These are phyloP conservation scores for Listronotus bonariensis DNA, from an alignment of 1,140 invertebrate species.

Conservation along the genomic window DNA sequence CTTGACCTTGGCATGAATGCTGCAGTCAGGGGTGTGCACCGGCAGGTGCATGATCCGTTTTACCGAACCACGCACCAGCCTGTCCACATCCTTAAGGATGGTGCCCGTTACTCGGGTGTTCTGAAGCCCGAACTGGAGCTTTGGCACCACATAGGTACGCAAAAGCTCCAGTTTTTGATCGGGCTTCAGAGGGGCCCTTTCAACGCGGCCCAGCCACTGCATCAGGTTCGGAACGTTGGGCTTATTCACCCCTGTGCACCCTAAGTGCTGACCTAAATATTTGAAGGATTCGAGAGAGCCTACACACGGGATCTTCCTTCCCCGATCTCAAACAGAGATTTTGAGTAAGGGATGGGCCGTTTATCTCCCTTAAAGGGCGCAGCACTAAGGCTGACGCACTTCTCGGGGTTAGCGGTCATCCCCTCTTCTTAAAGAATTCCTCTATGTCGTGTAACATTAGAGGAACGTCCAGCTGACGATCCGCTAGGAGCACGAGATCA, in stretches of 20 bases:
- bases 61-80: conserved; percentile 23
- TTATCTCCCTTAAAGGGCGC: not conserved
- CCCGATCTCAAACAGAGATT: conserved; percentile 27
- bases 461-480: conserved; percentile 35
- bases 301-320: not conserved
- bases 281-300: conserved; percentile 20
- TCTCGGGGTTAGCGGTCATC: not conserved
- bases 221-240: conserved; percentile 24
- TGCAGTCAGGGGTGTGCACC: conserved; percentile 20
- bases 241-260: conserved; percentile 15
- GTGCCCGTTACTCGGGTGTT: conserved; percentile 17
- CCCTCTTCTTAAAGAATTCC: conserved; percentile 3
- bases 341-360: not conserved
- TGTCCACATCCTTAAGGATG: conserved; percentile 25
- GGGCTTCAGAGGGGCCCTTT: conserved; percentile 45
- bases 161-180: conserved; percentile 41
- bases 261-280: conserved; percentile 35
- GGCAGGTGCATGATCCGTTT: conserved; percentile 30
- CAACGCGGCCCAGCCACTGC: conserved; percentile 26
- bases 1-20: too few species aligned
- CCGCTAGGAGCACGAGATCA: conserved; percentile 52
- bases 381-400: not conserved
- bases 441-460: conserved; percentile 1
- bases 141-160: conserved; percentile 28
- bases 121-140: conserved; percentile 33